Evolutionary conservation across 2,113 vertebrate species (phyloP).

Genomic region (Poicephalus meyeri): DNA sequence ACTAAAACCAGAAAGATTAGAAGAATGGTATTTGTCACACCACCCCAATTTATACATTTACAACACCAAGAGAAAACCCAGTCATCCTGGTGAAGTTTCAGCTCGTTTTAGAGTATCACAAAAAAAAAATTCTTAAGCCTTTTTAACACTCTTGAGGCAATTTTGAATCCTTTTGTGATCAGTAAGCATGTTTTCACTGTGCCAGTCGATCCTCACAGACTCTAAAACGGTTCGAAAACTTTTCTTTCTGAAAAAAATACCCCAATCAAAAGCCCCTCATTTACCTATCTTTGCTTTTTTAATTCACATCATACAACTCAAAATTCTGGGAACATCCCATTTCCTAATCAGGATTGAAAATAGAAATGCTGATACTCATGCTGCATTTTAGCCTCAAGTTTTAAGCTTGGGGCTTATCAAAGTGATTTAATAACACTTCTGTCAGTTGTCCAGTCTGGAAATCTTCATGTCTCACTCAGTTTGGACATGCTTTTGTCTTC

Average conservation of each 20-base stretch:
- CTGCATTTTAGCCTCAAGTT: not conserved
- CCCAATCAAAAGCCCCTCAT: not conserved
- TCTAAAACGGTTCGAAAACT: not conserved
- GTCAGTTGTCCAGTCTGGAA: not conserved
- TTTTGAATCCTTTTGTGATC: not conserved
- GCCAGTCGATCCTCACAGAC: not conserved
- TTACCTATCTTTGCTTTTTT: not conserved
- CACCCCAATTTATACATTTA: not conserved
- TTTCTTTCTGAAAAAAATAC: not conserved
- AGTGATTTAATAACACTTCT: not conserved
- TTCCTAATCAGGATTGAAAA: not conserved
- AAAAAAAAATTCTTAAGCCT: not conserved
- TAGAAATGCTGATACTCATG: not conserved
- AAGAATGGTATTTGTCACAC: not conserved
- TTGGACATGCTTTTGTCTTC: not conserved
- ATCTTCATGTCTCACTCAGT: not conserved
- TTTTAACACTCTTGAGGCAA: not conserved
- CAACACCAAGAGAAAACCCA: not conserved
- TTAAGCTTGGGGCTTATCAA: not conserved
- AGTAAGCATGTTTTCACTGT: fast-evolving
- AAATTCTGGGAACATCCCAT: not conserved
- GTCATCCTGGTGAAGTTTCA: not conserved
- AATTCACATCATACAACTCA: not conserved
- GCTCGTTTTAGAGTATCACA: not conserved
- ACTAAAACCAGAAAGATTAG: not conserved